These are phyloP conservation scores for Arizona elegans DNA, from an alignment of 2,113 vertebrate species.

Conservation along the genomic window DNA sequence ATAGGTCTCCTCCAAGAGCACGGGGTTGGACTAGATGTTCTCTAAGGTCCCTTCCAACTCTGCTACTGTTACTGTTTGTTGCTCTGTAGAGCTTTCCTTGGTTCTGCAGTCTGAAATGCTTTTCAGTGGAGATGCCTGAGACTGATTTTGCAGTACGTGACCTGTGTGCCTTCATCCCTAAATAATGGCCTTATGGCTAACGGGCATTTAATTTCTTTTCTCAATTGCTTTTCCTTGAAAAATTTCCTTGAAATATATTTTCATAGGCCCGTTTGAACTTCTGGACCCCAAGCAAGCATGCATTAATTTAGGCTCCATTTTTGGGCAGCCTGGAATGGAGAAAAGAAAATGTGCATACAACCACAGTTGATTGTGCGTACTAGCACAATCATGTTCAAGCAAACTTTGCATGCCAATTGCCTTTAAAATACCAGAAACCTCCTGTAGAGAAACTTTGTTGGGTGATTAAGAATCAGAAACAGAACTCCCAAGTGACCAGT, in stretches of 20 bases:
- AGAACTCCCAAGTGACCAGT: conserved; percentile 9
- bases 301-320: background rate
- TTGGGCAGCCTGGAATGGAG: background rate
- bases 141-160: background rate
- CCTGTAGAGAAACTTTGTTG: conserved; percentile 30
- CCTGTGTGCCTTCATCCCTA: background rate
- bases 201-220: background rate
- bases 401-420: background rate
- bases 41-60: no score
- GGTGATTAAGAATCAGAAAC: conserved; percentile 23
- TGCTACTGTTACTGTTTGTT: no score
- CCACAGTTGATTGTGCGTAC: background rate
- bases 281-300: background rate
- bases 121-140: background rate
- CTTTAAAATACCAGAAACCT: conserved; percentile 10
- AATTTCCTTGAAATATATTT: background rate
- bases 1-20: no score
- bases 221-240: background rate
- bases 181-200: background rate
- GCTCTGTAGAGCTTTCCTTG: background rate
- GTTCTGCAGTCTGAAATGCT: background rate
- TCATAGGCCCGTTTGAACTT: background rate
- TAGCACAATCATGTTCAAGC: background rate
- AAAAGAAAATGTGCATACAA: background rate
- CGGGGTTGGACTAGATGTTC: no score